Conservation (phyloP, 2,888 invertebrate genomes). For the Pyrgus malvae region DNA sequence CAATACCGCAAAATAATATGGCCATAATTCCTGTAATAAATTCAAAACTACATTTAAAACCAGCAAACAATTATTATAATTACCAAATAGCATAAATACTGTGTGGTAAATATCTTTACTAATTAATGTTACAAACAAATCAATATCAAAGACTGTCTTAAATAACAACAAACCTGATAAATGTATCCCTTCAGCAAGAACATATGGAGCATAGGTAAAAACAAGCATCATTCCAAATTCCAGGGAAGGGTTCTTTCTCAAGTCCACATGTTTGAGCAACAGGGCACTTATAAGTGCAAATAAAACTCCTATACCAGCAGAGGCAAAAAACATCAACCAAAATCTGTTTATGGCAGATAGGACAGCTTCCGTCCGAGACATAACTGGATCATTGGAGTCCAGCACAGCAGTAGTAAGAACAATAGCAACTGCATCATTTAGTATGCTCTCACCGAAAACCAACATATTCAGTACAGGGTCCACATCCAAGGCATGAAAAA, state of each 20-base stretch:
- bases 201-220: conserved; percentile 99
- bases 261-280: conserved; percentile 96
- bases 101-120: background rate
- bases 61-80: background rate
- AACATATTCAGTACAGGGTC: conserved; percentile 99
- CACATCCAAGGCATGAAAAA: conserved; percentile 98
- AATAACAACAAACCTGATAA: conserved; percentile 86
- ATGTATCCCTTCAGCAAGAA: conserved; percentile 97
- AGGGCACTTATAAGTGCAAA: conserved; percentile 97
- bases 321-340: conserved; percentile 98
- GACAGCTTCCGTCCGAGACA: conserved; percentile 91
- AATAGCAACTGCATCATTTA: conserved; percentile 99
- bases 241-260: conserved; percentile 97
- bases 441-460: conserved; percentile 96
- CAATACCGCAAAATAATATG: conserved; percentile 98
- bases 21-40: conserved; percentile 95
- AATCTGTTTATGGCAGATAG: conserved; percentile 94
- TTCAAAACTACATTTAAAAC: background rate
- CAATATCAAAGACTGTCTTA: background rate
- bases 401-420: conserved; percentile 95
- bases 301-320: conserved; percentile 96
- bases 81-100: no score
- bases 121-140: background rate
- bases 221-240: conserved; percentile 99
- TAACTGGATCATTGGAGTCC: conserved; percentile 82